Evolutionary conservation across 2,797 vertebrate genomes (phyloP).

Genomic region (Morus bassanus): DNA sequence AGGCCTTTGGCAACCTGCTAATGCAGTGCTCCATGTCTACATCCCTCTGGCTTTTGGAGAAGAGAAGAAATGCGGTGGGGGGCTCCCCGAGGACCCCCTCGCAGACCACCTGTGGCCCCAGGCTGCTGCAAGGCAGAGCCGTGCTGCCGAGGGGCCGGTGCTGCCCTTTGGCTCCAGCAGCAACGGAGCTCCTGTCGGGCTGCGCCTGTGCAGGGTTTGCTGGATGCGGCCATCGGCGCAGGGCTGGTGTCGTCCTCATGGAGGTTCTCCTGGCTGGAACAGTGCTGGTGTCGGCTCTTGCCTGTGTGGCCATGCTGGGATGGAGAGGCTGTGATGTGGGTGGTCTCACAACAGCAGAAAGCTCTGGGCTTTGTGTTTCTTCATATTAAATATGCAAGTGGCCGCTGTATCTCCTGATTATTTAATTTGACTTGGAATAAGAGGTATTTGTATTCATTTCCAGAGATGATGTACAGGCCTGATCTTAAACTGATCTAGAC

Average conservation of each 20-base stretch:
- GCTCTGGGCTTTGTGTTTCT: conserved; percentile 12
- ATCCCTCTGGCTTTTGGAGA: not conserved
- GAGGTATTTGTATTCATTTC: conserved; percentile 67
- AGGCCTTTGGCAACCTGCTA: not conserved
- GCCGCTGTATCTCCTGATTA: conserved; percentile 56
- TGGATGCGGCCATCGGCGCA: rapidly evolving
- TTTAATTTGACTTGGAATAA: conserved; percentile 70
- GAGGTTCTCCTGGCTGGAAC: not conserved
- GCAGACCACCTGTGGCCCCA: not conserved
- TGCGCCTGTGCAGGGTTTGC: not conserved
- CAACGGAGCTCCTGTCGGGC: rapidly evolving
- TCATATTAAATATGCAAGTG: conserved; percentile 40
- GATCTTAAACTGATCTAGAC: conserved; percentile 68
- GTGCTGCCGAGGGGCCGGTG: rapidly evolving
- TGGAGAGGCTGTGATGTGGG: not conserved
- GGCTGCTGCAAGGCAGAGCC: not conserved
- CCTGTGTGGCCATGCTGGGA: rapidly evolving
- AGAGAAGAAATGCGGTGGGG: rapidly evolving
- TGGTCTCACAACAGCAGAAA: not conserved
- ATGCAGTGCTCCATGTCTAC: rapidly evolving
- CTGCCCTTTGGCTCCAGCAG: not conserved
- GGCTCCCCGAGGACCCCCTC: rapidly evolving
- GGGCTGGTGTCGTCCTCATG: rapidly evolving
- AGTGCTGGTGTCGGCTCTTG: rapidly evolving
- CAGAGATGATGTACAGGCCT: conserved; percentile 61